A percentile compares a stretch with the other conserved stretches of the same genome.
Conservation (phyloP, 1,140 invertebrate species). For the Hyles euphorbiae region DNA sequence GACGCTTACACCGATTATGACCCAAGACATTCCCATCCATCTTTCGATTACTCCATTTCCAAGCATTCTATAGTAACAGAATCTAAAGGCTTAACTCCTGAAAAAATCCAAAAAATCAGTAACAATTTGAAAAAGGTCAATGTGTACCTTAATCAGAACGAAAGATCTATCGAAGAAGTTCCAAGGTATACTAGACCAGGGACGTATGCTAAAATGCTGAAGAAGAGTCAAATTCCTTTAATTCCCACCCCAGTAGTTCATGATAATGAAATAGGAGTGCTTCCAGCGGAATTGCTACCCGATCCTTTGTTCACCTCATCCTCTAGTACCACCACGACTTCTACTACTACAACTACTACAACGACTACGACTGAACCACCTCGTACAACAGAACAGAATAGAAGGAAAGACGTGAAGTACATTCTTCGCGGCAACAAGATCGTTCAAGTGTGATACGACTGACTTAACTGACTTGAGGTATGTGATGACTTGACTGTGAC, state of each 20-base stretch:
- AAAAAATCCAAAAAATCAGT: conserved; percentile 63
- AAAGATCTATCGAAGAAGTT: conserved; percentile 51
- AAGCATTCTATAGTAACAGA: conserved; percentile 38
- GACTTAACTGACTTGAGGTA: conserved; percentile 62
- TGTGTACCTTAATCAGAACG: conserved; percentile 44
- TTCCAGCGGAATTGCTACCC: conserved; percentile 53
- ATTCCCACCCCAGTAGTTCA: conserved; percentile 50
- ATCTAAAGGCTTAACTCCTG: conserved; percentile 39
- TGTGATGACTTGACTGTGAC: conserved; percentile 40
- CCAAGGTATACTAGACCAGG: conserved; percentile 40
- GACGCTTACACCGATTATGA: conserved; percentile 53
- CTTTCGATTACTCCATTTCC: conserved; percentile 40
- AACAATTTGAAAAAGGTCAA: conserved; percentile 52
- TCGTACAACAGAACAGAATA: conserved; percentile 37
- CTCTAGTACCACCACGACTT: conserved; percentile 23
- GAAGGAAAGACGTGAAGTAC: conserved; percentile 64
- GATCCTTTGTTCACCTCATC: conserved; percentile 24
- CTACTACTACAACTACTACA: conserved; percentile 33
- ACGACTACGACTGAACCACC: conserved; percentile 29
- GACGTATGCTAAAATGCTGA: conserved; percentile 43
- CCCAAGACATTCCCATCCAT: conserved; percentile 36
- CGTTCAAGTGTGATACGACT: conserved; percentile 62
- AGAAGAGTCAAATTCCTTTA: conserved; percentile 43
- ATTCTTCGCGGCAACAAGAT: conserved; percentile 67
- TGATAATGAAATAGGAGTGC: conserved; percentile 62